Conservation (phyloP, 2,888 invertebrate species). For the Phlogophora meticulosa region DNA sequence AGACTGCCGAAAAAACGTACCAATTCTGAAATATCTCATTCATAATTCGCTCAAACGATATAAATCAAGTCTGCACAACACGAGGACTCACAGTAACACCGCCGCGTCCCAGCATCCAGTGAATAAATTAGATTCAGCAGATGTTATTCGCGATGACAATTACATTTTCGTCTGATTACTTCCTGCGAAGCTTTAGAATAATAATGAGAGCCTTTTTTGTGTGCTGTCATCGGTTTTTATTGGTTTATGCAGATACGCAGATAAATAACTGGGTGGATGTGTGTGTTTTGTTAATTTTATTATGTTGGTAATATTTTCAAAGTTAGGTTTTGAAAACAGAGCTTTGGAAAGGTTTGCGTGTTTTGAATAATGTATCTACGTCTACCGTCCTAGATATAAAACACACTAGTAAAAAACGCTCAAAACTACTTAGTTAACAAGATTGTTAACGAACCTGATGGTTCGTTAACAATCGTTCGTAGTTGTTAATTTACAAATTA, state of each 20-base stretch:
- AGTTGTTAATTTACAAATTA: too few species aligned
- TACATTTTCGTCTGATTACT: slow-evolving; percentile 80
- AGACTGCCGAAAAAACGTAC: not conserved
- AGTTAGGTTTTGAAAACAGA: too few species aligned
- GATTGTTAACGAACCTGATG: too few species aligned
- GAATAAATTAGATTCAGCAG: slow-evolving; percentile 77
- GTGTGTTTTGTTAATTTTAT: slow-evolving; percentile 8
- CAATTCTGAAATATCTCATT: slow-evolving; percentile 37
- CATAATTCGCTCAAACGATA: slow-evolving; percentile 50
- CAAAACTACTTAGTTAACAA: too few species aligned
- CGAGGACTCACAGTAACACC: slow-evolving; percentile 37
- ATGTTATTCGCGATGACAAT: slow-evolving; percentile 80
- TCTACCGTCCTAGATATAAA: too few species aligned
- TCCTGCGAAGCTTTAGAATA: slow-evolving; percentile 73
- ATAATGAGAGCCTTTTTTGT: slow-evolving; percentile 73
- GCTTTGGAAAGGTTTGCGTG: not conserved
- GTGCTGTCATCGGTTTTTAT: slow-evolving; percentile 44
- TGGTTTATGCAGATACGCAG: slow-evolving; percentile 44
- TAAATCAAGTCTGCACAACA: slow-evolving; percentile 28
- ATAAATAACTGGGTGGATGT: slow-evolving; percentile 38
- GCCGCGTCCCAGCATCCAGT: slow-evolving; percentile 56
- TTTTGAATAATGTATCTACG: too few species aligned
- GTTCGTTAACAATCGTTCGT: too few species aligned
- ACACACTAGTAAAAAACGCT: not conserved
- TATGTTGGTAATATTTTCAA: not conserved